Percentiles rank a stretch among this genome's conserved stretches.
phyloP scores from a whole-genome alignment of 2,888 invertebrate genomes.

The Cephonodes hylas region DNA sequence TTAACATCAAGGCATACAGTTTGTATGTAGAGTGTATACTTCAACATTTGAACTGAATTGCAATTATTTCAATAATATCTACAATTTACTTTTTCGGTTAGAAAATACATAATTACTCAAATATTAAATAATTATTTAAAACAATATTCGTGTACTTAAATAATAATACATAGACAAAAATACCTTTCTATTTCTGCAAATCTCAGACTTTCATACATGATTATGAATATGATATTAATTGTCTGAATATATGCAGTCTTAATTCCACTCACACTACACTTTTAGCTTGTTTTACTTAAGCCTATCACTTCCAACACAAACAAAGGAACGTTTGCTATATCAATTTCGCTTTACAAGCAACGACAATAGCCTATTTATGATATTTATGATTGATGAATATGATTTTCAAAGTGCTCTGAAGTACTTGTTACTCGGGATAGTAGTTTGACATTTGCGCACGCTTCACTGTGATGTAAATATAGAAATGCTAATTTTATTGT shows the following conservation, averaged over 20 bases:
- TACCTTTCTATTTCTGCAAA: constrained; percentile 44
- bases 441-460: constrained; percentile 49
- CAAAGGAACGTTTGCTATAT: not conserved
- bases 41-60: no score
- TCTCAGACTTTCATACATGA: constrained; percentile 48
- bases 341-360: not conserved
- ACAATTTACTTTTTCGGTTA: no score
- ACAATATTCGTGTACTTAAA: constrained; percentile 16
- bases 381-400: not conserved
- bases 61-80: no score
- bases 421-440: constrained; percentile 13
- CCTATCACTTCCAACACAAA: not conserved
- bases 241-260: not conserved
- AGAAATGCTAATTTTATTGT: constrained; percentile 51
- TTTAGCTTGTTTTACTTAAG: not conserved
- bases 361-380: not conserved
- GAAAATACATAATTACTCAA: no score
- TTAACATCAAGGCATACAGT: no score
- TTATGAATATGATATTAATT: constrained; percentile 15
- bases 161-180: constrained; percentile 16
- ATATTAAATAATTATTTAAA: no score
- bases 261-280: not conserved
- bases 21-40: no score
- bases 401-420: not conserved
- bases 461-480: constrained; percentile 43